These are phyloP conservation scores for Neria commutata DNA, from an alignment of 2,888 invertebrate genomes.

Conservation along the genomic window DNA sequence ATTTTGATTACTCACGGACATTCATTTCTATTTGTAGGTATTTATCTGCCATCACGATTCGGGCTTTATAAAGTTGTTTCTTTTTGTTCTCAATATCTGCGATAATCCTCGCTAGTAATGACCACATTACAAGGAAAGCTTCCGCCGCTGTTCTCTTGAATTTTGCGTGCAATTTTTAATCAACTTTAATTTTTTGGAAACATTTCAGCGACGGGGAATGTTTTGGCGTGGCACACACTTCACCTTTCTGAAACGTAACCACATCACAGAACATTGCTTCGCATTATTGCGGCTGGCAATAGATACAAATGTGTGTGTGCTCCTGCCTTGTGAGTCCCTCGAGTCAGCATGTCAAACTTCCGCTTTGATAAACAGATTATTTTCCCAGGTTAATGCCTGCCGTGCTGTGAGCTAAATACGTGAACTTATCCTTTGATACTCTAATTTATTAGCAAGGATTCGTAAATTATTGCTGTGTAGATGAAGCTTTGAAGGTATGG, in stretches of 20 bases:
- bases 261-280: too few species aligned
- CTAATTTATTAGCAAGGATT: slow-evolving; percentile 48
- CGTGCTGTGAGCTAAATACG: slow-evolving; percentile 16
- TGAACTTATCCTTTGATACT: slow-evolving; percentile 50
- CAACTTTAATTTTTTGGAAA: background rate
- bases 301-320: too few species aligned
- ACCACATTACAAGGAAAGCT: too few species aligned
- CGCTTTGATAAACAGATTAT: slow-evolving; percentile 11
- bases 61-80: slow-evolving; percentile 12
- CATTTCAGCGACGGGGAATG: background rate
- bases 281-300: too few species aligned
- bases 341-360: slow-evolving; percentile 11
- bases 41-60: slow-evolving; percentile 31
- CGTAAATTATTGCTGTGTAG: slow-evolving; percentile 44
- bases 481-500: too few species aligned
- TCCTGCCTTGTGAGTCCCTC: background rate
- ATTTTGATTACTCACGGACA: slow-evolving; percentile 61
- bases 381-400: slow-evolving; percentile 3
- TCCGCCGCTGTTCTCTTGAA: background rate
- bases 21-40: slow-evolving; percentile 58
- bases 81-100: slow-evolving; percentile 27
- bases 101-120: slow-evolving; percentile 31
- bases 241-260: background rate
- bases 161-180: background rate
- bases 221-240: background rate